Percentiles rank a stretch among this genome's conserved stretches.
Evolutionary conservation across 2,888 invertebrate species (phyloP).

Genomic region (Meganola albula): DNA sequence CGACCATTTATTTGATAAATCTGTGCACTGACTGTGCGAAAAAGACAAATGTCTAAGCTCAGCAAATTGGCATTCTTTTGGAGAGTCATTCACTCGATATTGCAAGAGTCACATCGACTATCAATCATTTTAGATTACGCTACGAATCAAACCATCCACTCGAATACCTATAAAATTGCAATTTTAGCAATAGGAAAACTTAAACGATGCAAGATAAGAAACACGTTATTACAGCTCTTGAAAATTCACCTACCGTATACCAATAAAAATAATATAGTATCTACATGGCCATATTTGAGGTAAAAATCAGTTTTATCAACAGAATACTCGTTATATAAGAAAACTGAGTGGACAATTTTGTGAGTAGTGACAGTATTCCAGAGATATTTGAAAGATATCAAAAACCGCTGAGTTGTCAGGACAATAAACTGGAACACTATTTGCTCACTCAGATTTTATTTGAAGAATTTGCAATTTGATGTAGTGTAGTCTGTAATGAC

Average conservation of each 20-base stretch:
- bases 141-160: conserved; percentile 55
- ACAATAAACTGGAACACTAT: conserved; percentile 39
- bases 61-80: conserved; percentile 42
- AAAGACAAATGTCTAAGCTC: conserved; percentile 26
- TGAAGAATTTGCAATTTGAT: conserved; percentile 39
- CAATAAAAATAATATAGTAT: conserved; percentile 40
- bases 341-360: conserved; percentile 31
- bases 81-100: conserved; percentile 49
- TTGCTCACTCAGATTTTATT: conserved; percentile 36
- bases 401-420: conserved; percentile 48
- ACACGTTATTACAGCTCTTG: conserved; percentile 45
- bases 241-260: conserved; percentile 42
- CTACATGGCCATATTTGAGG: conserved; percentile 30
- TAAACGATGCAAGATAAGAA: conserved; percentile 52
- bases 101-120: conserved; percentile 44
- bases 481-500: conserved; percentile 38
- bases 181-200: conserved; percentile 47
- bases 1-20: conserved; percentile 9
- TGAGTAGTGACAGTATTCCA: conserved; percentile 40
- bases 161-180: conserved; percentile 58
- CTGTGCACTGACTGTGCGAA: conserved; percentile 12
- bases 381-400: conserved; percentile 48
- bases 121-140: conserved; percentile 59
- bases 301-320: conserved; percentile 34
- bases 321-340: conserved; percentile 41